phyloP scores from a whole-genome alignment of 2,113 vertebrate species.

The Nyctereutes procyonoides region DNA sequence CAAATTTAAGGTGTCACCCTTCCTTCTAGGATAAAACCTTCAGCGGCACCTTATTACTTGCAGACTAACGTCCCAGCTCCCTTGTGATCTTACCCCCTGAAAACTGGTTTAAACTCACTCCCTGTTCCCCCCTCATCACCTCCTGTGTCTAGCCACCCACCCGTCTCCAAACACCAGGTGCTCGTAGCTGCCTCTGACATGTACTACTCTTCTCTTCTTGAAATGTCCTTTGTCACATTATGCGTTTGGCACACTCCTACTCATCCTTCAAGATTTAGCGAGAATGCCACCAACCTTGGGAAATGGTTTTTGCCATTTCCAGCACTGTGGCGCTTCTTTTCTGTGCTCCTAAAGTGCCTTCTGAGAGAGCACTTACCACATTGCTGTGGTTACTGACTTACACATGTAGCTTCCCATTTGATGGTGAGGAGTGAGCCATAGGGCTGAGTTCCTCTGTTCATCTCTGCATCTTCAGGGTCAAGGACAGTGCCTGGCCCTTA shows the following conservation, averaged over 20 bases:
- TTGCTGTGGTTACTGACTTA: too few species aligned
- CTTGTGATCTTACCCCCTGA: neutral
- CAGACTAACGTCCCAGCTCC: neutral
- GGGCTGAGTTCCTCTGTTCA: neutral
- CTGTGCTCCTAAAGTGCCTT: too few species aligned
- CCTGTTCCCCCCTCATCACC: neutral
- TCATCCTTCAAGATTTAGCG: slow-evolving; percentile 26
- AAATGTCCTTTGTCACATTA: slow-evolving; percentile 49
- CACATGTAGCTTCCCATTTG: neutral
- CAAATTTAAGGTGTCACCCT: neutral
- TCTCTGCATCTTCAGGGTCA: neutral
- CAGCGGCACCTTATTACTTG: neutral
- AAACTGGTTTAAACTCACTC: neutral
- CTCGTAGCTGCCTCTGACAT: neutral
- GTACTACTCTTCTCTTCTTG: neutral
- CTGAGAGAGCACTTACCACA: neutral
- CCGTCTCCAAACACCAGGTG: neutral
- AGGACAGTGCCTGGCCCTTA: neutral
- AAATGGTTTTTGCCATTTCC: slow-evolving; percentile 33
- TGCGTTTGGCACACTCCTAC: slow-evolving; percentile 34
- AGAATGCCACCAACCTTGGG: slow-evolving; percentile 17
- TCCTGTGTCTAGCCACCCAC: neutral
- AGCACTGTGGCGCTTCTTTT: neutral
- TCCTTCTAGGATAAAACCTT: neutral
- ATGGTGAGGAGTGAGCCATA: neutral